Evolutionary conservation across 2,113 vertebrate genomes (phyloP), one percentile per base, ranked within the genome.

Genomic region (Silurus glanis): DNA sequence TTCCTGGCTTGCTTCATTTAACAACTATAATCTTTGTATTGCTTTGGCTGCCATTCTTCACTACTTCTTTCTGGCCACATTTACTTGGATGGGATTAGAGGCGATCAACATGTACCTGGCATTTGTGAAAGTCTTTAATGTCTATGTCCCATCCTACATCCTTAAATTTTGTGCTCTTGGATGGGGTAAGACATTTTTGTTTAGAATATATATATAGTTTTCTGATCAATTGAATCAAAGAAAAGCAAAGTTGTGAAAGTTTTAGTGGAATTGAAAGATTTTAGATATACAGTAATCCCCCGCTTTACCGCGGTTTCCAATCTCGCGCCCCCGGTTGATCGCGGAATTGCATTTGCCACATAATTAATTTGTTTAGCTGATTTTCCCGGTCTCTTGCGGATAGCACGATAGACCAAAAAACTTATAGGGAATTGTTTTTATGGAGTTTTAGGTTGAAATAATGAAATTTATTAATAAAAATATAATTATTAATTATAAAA

Each of bases 41-140:
- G 49, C 91, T 0, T 89, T 93, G 2, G 96, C 95, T 0, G 90
- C 90, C 3, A 9, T 85, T 1, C 94, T 97, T 9, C 97, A 97
- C 85, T 99, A 96, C 89, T 97, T 96, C 89, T 91, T 98, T 78
- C 88, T 99, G 9, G 95, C 95, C 1, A 95, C 97, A 47, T 97
- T 98, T 91, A 95, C 94, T 0, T 98, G 97, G 97, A 98, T 98
- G 97, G 96, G 94, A 51, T 91, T 99, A 83, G 96, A 97, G 88
- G 96, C 96, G 0, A 83, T 97, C 45, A 96, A 97, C 89, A 96
- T 98, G 94, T 98, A 98, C 91, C 91, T 97, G 6, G 93, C 95
- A 64, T 90, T 98, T 66, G 92, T 99, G 90, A 97, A 96, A 93
- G 96, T 98, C 89, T 97, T 99, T 94, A 97, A 97, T 74, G 92